Percentiles rank a stretch among this genome's conserved stretches.
Evolutionary conservation across 2,113 vertebrate species (phyloP).

Genomic region (Brachirus orientalis): DNA sequence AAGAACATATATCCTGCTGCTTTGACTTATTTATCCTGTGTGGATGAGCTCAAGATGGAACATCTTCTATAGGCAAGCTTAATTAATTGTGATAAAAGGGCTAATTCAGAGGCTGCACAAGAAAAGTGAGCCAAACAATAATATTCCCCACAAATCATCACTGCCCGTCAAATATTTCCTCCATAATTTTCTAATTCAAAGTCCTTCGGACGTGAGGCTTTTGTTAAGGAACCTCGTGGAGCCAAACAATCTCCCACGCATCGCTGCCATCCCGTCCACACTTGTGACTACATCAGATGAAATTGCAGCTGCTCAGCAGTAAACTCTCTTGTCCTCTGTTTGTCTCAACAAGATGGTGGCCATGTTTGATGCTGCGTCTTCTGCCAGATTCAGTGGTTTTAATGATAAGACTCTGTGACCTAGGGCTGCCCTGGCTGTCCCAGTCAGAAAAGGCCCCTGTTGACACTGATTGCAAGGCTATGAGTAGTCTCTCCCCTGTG

Average conservation of each 20-base stretch:
- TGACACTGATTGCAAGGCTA: slow-evolving; percentile 85
- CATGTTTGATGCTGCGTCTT: slow-evolving; percentile 54
- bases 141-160: slow-evolving; percentile 83
- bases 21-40: slow-evolving; percentile 84
- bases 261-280: slow-evolving; percentile 35
- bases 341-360: slow-evolving; percentile 55
- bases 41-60: slow-evolving; percentile 86
- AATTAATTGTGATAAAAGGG: slow-evolving; percentile 88
- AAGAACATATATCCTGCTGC: slow-evolving; percentile 84
- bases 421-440: slow-evolving; percentile 74
- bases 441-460: slow-evolving; percentile 78
- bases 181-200: slow-evolving; percentile 82
- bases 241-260: slow-evolving; percentile 53
- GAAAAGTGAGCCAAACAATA: slow-evolving; percentile 82
- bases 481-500: slow-evolving; percentile 87
- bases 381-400: slow-evolving; percentile 51
- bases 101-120: slow-evolving; percentile 80
- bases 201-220: slow-evolving; percentile 77
- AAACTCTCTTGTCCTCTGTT: slow-evolving; percentile 53
- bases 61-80: slow-evolving; percentile 82
- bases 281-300: slow-evolving; percentile 47
- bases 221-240: slow-evolving; percentile 69
- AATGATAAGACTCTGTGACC: slow-evolving; percentile 72
- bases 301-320: slow-evolving; percentile 36
- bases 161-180: slow-evolving; percentile 80